Evolutionary conservation across 2,113 vertebrate species (phyloP), one percentile per base, ranked within the genome.

Genomic region (Larimichthys crocea): DNA sequence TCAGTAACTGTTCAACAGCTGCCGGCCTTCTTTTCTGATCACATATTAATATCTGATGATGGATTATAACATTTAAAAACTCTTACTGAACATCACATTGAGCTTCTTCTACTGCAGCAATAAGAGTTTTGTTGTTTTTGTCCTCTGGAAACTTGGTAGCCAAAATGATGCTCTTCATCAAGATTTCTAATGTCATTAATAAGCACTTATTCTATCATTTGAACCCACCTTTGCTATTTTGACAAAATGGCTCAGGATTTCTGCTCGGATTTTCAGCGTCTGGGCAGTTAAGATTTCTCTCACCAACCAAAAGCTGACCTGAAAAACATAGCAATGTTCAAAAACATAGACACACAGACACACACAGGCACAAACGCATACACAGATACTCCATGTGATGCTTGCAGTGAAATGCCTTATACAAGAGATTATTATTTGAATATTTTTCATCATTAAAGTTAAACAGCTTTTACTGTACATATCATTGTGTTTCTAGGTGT

Each of bases 261-360:
- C 97, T 70, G 98, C 97, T 79, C 98, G 94, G 89, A 98, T 99
- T 93, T 98, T 99, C 94, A 99, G 94, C 19, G 97, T 99, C 93
- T 97, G 97, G 86, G 97, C 97, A 22, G 97, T 99, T 90, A 99
- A 74, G 78, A 99, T 98, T 94, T 99, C 98, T 92, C 97, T 96
- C 89, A 98, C 97, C 88, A 98, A 95, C 98, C 98, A 99, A 91
- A 99, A 99, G 93, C 97, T 99, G 92, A 99, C 97, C 97, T 99
- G 82, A 48, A 89, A 83, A 63, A 40, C 35, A 89, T 2, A 31
- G 55, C 4, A 85, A 74, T 7, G 64, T 20, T n/a, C 2, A 65
- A 5, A 48, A 1, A n/a, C 5, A 65, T 19, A 62, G 2, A 67
- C 3, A 52, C 9, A 46, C 44, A 46, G 42, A 44, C 44, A 46